Conservation (phyloP, 2,113 vertebrate genomes). For the Picathartes gymnocephalus region DNA sequence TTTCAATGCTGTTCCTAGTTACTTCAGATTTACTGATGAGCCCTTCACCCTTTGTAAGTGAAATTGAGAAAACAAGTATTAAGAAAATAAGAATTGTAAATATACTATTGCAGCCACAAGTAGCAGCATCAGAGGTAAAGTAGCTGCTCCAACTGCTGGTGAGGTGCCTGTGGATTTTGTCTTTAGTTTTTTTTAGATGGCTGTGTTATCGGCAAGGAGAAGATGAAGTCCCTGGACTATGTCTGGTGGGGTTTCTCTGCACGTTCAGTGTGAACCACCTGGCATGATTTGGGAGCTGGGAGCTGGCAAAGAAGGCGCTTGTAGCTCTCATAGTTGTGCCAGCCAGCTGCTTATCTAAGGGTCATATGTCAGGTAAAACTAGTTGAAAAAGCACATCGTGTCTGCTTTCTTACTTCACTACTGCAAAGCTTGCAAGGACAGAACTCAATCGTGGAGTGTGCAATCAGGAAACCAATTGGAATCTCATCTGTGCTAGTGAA, state of each 20-base stretch:
- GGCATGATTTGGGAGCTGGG: not conserved
- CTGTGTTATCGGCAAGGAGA: not conserved
- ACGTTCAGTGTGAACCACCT: not conserved
- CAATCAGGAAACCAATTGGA: not conserved
- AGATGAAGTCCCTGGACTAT: not conserved
- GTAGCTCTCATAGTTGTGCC: not conserved
- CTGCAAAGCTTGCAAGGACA: not conserved
- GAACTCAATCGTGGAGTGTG: fast-evolving
- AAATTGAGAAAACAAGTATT: not conserved
- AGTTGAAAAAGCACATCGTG: not conserved
- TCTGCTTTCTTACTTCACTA: not conserved
- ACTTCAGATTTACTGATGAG: not conserved
- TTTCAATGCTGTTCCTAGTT: not conserved
- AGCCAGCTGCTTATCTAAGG: not conserved
- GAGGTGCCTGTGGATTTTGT: not conserved
- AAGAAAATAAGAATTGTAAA: not conserved
- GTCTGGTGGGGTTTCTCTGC: not conserved
- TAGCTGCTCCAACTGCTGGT: not conserved
- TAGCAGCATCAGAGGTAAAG: not conserved
- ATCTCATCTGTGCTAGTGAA: not conserved
- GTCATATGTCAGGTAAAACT: not conserved
- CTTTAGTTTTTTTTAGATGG: not conserved
- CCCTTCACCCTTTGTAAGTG: not conserved
- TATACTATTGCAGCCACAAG: not conserved
- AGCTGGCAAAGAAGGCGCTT: not conserved